Conservation (phyloP, 2,113 vertebrate genomes). For the Typhlomys cinereus region DNA sequence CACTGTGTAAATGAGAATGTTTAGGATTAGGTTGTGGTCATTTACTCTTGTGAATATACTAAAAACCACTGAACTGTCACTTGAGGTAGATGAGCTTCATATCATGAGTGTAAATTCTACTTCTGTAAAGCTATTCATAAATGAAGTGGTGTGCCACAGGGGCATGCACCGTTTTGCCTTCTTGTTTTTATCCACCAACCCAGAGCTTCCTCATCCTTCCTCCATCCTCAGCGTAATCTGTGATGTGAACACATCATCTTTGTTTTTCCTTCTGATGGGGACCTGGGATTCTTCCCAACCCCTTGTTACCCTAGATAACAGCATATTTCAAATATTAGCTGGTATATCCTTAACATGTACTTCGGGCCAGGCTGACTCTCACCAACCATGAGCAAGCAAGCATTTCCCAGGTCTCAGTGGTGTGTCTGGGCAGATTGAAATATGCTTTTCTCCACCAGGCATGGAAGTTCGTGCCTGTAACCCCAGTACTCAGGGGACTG, state of each 20-base stretch:
- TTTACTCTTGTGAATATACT: neutral
- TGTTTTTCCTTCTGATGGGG: neutral
- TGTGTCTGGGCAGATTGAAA: neutral
- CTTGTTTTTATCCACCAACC: neutral
- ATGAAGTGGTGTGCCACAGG: neutral
- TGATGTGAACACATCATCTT: neutral
- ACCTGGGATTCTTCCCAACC: neutral
- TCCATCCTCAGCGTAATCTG: neutral
- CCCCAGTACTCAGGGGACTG: neutral
- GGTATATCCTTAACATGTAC: too few relatives aligned
- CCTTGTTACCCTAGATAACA: neutral
- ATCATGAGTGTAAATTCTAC: neutral
- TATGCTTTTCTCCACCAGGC: neutral
- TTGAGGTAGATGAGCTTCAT: neutral
- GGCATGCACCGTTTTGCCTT: neutral
- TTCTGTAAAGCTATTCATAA: neutral
- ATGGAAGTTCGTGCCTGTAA: neutral
- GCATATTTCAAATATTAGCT: too few relatives aligned
- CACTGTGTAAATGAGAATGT: neutral
- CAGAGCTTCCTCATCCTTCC: neutral
- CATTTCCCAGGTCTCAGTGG: neutral
- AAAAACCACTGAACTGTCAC: neutral
- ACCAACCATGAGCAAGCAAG: fast-evolving
- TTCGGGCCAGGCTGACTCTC: neutral
- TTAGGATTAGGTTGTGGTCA: neutral